Percentiles rank a stretch among this genome's conserved stretches.
Conservation (phyloP, 2,888 invertebrate species). For the Bombylius major region DNA sequence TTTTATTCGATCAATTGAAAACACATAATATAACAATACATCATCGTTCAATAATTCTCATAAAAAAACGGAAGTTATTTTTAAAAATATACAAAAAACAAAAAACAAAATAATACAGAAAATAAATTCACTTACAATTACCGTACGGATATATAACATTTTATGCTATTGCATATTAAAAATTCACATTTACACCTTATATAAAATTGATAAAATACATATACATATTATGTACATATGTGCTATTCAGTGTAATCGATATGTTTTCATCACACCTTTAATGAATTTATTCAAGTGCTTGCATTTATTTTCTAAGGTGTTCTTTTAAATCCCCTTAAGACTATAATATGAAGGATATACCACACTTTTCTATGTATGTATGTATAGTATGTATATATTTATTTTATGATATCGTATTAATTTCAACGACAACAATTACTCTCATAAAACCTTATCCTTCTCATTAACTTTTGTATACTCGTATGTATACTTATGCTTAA, state of each 20-base stretch:
- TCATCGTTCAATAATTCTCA: background rate
- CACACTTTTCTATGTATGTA: too few species aligned
- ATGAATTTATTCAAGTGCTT: background rate
- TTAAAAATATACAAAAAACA: background rate
- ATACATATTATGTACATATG: too few species aligned
- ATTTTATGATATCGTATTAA: constrained; percentile 5
- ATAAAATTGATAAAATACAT: too few species aligned
- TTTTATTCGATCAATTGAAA: background rate
- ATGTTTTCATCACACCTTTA: background rate
- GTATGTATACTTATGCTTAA: too few species aligned
- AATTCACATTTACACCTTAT: too few species aligned
- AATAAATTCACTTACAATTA: too few species aligned
- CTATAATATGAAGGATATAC: background rate
- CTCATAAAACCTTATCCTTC: constrained; percentile 10
- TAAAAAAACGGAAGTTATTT: background rate
- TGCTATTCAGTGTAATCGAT: background rate
- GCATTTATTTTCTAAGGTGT: background rate
- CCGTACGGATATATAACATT: too few species aligned
- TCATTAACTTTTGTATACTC: constrained; percentile 33
- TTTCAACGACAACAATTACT: constrained; percentile 1
- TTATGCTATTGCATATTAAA: too few species aligned
- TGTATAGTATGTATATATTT: background rate
- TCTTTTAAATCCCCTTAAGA: constrained; percentile 1
- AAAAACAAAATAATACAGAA: background rate
- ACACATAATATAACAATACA: background rate